Conservation (phyloP, 2,797 vertebrate species). For the Oreortyx pictus region DNA sequence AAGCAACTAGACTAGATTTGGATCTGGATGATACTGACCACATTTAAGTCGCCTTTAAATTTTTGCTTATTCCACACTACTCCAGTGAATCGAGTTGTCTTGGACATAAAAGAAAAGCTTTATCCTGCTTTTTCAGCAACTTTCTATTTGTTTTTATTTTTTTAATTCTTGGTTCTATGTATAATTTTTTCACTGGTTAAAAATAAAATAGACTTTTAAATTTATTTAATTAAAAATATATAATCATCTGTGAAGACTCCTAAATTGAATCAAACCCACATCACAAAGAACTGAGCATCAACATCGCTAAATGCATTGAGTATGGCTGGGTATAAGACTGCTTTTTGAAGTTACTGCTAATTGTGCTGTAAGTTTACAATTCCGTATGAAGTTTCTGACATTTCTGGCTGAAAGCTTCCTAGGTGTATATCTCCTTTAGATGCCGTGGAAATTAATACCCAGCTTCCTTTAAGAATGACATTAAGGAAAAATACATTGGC, state of each 20-base stretch:
- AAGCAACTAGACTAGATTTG: slow-evolving; percentile 34
- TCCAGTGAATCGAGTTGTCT: slow-evolving; percentile 50
- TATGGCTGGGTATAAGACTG: neutral
- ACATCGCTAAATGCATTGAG: neutral
- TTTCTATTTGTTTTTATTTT: slow-evolving; percentile 53
- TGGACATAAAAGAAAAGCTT: slow-evolving; percentile 37
- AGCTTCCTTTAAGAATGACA: neutral
- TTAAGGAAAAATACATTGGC: neutral
- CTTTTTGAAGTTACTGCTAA: neutral
- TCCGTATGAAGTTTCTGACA: neutral
- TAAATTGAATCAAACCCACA: slow-evolving; percentile 24
- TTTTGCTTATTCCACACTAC: neutral
- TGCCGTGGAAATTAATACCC: neutral
- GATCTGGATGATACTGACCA: slow-evolving; percentile 46
- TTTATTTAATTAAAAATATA: slow-evolving; percentile 44
- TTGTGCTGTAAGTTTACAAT: neutral
- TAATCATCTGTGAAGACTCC: neutral
- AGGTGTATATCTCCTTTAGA: neutral
- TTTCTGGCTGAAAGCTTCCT: neutral
- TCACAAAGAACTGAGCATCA: slow-evolving; percentile 19
- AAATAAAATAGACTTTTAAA: slow-evolving; percentile 57
- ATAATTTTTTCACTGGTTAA: slow-evolving; percentile 55
- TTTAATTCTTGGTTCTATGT: slow-evolving; percentile 36
- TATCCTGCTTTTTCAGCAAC: slow-evolving; percentile 32
- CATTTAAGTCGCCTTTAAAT: slow-evolving; percentile 47